Evolutionary conservation across 2,113 vertebrate species (phyloP), one percentile per base, ranked within the genome.

Genomic region (Cyprinus carpio): DNA sequence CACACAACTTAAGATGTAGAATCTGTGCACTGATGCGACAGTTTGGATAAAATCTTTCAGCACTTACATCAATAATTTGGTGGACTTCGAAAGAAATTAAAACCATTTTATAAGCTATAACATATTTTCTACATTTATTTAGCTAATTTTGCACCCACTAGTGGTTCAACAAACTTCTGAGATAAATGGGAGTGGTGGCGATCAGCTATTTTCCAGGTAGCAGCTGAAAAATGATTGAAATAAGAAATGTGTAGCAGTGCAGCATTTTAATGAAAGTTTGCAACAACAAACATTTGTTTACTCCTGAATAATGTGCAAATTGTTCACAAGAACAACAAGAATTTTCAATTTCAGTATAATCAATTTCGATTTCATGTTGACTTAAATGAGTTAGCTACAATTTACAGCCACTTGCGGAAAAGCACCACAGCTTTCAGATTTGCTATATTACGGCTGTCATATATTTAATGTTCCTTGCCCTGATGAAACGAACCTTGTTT

Each of bases 401-500:
- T 83, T 72, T 72, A 58, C 49, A 4, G 0, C 12, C 67, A 58
- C 49, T 58, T 23, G 23, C 0, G 8, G 2, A 25, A 82, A 58
- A 82, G 27, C 20, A 72, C 29, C 49, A 37, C 65, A 23, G 62
- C 46, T 49, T 43, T 67, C 64, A 58, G 81, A 72, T 82, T 82
- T 82, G 49, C 65, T 72, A 79, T 56, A 79, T 72, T 82, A 58
- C 43, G 49, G 29, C 23, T 58, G 81, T 72, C 65, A 27, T 72
- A 83, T 72, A 83, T 83, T 82, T 54, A 82, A 82, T 82, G 81
- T 71, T 71, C 81, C 81, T 82, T 72, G 51, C 31, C 4, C 81
- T 83, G 81, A 83, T 83, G 81, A 83, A 83, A 83, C 74, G 67
- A 83, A 83, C 81, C 81, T 83, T 82, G 80, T 82, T 83, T 83